phyloP scores from a whole-genome alignment of 2,888 invertebrate species.

The Theretra japonica region DNA sequence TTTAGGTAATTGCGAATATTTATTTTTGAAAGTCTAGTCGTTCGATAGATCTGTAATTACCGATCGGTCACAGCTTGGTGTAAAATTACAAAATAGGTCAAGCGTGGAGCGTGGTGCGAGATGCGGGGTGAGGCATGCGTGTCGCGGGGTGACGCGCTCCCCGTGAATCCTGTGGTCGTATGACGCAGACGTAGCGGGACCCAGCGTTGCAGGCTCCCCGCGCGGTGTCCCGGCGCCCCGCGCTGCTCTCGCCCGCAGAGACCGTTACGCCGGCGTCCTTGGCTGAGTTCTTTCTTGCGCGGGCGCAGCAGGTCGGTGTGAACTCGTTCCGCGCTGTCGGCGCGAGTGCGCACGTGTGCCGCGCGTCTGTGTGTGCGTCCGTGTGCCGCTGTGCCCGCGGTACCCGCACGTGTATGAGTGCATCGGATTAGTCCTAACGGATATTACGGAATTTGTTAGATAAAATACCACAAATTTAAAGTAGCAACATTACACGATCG shows the following conservation, averaged over 20 bases:
- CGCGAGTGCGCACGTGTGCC: constrained; percentile 71
- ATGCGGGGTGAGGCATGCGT: not conserved
- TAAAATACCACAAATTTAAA: constrained; percentile 66
- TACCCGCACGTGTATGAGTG: constrained; percentile 52
- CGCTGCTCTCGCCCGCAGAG: constrained; percentile 48
- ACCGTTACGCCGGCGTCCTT: constrained; percentile 84
- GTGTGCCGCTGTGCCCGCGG: constrained; percentile 47
- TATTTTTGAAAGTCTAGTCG: not conserved
- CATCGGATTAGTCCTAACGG: constrained; percentile 80
- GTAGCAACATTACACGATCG: constrained; percentile 42
- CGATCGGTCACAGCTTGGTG: not conserved
- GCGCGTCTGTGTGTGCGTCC: constrained; percentile 49
- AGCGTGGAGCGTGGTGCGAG: not conserved
- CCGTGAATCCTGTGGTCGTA: constrained; percentile 36
- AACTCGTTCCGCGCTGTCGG: constrained; percentile 77
- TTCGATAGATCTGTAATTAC: not conserved
- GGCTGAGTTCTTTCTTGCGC: constrained; percentile 83
- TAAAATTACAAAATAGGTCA: not conserved
- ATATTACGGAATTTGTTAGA: constrained; percentile 80
- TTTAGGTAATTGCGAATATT: constrained; percentile 13
- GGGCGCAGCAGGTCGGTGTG: constrained; percentile 78
- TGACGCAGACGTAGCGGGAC: constrained; percentile 38
- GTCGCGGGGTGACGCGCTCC: not conserved
- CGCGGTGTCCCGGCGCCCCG: constrained; percentile 36
- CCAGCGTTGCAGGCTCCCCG: constrained; percentile 33